Percentiles rank a stretch among this genome's conserved stretches.
phyloP scores from a whole-genome alignment of 2,113 vertebrate genomes.

The Brachyhypopomus gauderio region DNA sequence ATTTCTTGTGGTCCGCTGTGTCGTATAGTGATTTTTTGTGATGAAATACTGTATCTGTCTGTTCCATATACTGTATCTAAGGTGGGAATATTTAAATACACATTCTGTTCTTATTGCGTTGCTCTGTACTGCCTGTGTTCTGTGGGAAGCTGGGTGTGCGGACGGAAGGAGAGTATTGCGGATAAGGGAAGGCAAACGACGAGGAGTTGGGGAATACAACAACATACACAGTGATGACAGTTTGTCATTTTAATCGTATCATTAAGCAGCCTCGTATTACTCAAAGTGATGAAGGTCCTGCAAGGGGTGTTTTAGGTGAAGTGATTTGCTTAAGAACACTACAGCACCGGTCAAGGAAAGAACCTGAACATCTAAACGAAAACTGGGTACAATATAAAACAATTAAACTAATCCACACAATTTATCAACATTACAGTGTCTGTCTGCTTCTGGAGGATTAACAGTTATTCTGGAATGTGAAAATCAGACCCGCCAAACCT shows the following conservation, averaged over 20 bases:
- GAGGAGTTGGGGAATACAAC: not conserved
- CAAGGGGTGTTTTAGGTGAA: not conserved
- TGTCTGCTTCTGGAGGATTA: not conserved
- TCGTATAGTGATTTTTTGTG: slow-evolving; percentile 83
- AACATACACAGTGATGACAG: not conserved
- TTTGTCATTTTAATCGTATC: not conserved
- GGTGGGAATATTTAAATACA: slow-evolving; percentile 87
- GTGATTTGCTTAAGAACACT: not conserved
- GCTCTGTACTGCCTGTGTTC: slow-evolving; percentile 67
- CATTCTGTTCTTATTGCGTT: slow-evolving; percentile 83
- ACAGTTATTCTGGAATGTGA: not conserved
- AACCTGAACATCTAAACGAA: not conserved
- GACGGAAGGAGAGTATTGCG: slow-evolving; percentile 36
- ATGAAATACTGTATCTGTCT: slow-evolving; percentile 81
- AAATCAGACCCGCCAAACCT: not conserved
- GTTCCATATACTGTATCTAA: slow-evolving; percentile 84
- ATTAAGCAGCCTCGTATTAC: slow-evolving; percentile 1
- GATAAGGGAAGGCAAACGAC: not conserved
- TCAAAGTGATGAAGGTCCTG: not conserved
- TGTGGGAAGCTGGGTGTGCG: slow-evolving; percentile 53
- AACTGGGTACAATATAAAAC: not conserved
- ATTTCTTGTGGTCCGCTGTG: slow-evolving; percentile 81
- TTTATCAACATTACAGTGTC: not conserved
- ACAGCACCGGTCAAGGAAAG: not conserved
- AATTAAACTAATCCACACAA: not conserved